A percentile compares a stretch with the other conserved stretches of the same genome.
These are phyloP conservation scores for Stomatorhinus walkeri DNA, from an alignment of 2,797 vertebrate species.

Conservation along the genomic window DNA sequence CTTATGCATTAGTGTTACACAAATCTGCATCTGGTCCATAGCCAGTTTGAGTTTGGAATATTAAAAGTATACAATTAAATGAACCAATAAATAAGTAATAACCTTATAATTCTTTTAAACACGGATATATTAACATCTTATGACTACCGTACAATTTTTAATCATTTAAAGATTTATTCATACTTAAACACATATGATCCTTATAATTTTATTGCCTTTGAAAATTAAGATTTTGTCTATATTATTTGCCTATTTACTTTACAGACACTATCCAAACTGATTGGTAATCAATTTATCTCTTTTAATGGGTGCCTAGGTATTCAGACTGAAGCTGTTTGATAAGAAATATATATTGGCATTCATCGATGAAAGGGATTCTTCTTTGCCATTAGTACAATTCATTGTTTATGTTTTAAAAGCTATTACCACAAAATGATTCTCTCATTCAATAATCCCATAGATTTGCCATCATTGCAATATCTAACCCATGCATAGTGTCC, in stretches of 20 bases:
- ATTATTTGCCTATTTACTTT: background rate
- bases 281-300: background rate
- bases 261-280: background rate
- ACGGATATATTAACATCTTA: background rate
- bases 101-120: background rate
- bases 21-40: background rate
- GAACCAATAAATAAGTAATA: background rate
- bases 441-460: background rate
- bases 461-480: background rate
- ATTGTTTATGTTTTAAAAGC: background rate
- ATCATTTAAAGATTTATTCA: background rate
- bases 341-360: background rate
- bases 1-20: background rate
- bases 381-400: background rate
- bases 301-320: background rate
- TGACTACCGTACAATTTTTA: background rate
- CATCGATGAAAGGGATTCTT: background rate
- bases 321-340: background rate
- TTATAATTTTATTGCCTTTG: background rate
- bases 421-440: background rate
- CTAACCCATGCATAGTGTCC: background rate
- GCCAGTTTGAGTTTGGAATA: background rate
- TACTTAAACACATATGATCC: background rate
- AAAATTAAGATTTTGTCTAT: background rate
- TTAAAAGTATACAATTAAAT: background rate